Evolutionary conservation across 2,888 invertebrate genomes (phyloP), one percentile per base, ranked within the genome.

Genomic region (Zygogramma bicolorata): DNA sequence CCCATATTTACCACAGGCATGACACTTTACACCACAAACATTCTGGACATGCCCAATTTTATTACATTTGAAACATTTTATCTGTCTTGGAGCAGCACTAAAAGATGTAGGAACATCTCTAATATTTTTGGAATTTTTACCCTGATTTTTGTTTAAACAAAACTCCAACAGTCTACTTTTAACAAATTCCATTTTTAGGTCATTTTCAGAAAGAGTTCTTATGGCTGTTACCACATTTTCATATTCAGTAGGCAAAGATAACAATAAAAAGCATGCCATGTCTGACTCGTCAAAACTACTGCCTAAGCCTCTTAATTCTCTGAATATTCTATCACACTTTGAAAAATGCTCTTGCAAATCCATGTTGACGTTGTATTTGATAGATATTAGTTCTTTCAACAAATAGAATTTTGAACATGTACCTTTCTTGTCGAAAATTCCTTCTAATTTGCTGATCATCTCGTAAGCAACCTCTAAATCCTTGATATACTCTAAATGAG

Each of bases 11-110:
- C n/a, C 34, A 25, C 73, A 73, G n/a, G 5, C 58, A 65, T 34
- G 53, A 15, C 73, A 75, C 62, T 68, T 75, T 46, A 75, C n/a
- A 34, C 22, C 66, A 31, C 73, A 73, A 61, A 67, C 3, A 75
- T 42, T 57, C 62, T 70, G 46, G 20, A 46, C 15, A 49, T 75
- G 75, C 1, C 72, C 75, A 25, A 67, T 25, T 63, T 75, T 75
- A 25, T 67, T 62, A 73, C 72, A 75, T 40, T 66, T 65, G 20
- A 66, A 69, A 59, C 70, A 72, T 60, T 73, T 70, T 0, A 62
- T 60, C 27, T 25, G 25, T 27, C 27, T 57, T 15, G 22, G 57
- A n/a, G 18, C 57, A 25, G 57, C 57, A 15, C 27, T 57, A 20
- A 57, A 57, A 25, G 22, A 57, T 25, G 22, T 25, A 22, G 20